Base-by-base conservation (phyloP, 2,888 invertebrate species). In the Matsumyia berberina region DNA sequence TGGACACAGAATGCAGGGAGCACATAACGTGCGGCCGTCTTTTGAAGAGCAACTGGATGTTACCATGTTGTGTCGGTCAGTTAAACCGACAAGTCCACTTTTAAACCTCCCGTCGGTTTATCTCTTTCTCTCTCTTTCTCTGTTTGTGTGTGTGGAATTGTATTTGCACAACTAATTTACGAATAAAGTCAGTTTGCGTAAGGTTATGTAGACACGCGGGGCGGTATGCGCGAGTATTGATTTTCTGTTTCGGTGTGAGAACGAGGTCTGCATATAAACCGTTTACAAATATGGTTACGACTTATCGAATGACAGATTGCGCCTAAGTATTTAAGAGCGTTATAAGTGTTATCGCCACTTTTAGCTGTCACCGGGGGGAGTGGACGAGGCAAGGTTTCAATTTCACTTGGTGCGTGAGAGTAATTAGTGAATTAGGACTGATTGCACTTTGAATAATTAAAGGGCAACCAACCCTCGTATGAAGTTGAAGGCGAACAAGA, bases 281-380 rank as follows among this genome's bases (percentile, higher is more conserved):
- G 44, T 37, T 57, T 57, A 57, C 37, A 46, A 6, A 64, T 46
- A 64, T 74, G 74, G 44, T 46, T 57, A 35, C n/a, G 17, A 74
- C 8, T 62, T 55, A 46, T 35, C 51, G 33, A 55, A 12, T 17
- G 29, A n/a, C 33, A 35, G 37, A 51, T 37, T 51, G 51, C 29
- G 51, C 29, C 29, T 51, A 31, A 51, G 12, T 24, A 53, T 11
- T 37, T 35, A 29, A 11, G 57, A 19, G 8, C 37, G 17, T 19
- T 57, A 11, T 19, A 49, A 24, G 12, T 35, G 31, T 44, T 62
- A 46, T 62, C 33, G 44, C 2, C 2, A 8, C 33, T 46, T 62
- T 3, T 19, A 62, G 33, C n/a, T 46, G 33, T 33, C 11, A 8
- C 1, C 6, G 19, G 46, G 6, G 2, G 19, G 19, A n/a, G n/a